Evolutionary conservation across 2,888 invertebrate species (phyloP), one percentile per base, ranked within the genome.

Genomic region (Nomada goodeniana): DNA sequence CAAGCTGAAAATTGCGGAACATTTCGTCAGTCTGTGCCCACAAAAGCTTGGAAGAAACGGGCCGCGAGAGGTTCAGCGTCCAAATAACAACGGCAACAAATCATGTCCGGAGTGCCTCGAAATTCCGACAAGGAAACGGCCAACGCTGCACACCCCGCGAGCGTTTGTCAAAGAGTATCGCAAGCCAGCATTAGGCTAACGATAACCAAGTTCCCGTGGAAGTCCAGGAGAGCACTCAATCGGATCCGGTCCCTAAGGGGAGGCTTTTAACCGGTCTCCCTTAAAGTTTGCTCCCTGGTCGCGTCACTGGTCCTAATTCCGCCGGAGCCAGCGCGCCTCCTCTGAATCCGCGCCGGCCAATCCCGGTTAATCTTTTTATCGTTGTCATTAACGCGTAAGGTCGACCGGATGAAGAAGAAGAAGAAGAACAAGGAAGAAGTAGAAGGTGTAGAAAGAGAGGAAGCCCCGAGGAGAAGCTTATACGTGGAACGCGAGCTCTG

Each of bases 311-410:
- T 63, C 71, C 86, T 87, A 87, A 87, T 87, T 83, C 88, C 80
- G 63, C 47, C 57, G 63, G 76, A 73, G 80, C 26, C 52, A 50
- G 72, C 15, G 44, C 65, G 74, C 72, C 80, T 70, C 59, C 81
- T 75, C 79, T 76, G 77, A 86, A 86, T 84, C 82, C 86, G 60
- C 81, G 75, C 71, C 79, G 82, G 69, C 83, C 85, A 86, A 90
- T 90, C 88, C 83, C 74, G 83, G 84, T 83, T 90, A 90, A 90
- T 89, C 90, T 89, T 90, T 90, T 90, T 90, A 90, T 90, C 88
- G 88, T 82, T 76, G 86, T 88, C 90, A 86, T 90, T 90, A 90
- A 87, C 87, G 86, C 82, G 71, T 68, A 76, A 80, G 69, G 82
- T 73, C 69, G 76, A 64, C 47, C 59, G 13, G 18, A 63, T 42